Percentiles rank a stretch among this genome's conserved stretches.
phyloP scores from a whole-genome alignment of 2,888 invertebrate genomes.

The Laspeyria flexula region DNA sequence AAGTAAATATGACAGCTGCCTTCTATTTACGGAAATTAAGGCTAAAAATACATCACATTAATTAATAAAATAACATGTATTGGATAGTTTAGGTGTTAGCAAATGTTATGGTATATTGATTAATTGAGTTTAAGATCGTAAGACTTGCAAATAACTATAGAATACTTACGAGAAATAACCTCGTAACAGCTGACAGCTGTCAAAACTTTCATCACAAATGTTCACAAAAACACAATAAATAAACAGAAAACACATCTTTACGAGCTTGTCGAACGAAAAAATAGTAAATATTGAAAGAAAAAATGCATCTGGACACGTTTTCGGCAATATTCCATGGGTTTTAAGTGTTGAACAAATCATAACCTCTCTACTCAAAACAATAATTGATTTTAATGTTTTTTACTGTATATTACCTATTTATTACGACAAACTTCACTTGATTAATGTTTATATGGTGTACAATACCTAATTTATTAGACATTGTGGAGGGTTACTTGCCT shows the following conservation, averaged over 20 bases:
- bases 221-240: conserved; percentile 73
- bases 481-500: neutral
- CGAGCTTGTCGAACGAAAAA: conserved; percentile 40
- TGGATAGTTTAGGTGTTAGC: conserved; percentile 6
- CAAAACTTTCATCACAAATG: conserved; percentile 82
- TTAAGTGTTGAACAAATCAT: conserved; percentile 55
- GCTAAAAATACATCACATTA: conserved; percentile 8
- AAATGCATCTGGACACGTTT: conserved; percentile 56
- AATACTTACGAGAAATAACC: conserved; percentile 61
- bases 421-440: conserved; percentile 3
- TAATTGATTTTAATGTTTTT: conserved; percentile 20
- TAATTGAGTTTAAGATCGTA: neutral
- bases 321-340: conserved; percentile 77
- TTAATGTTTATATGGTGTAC: neutral
- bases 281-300: conserved; percentile 50
- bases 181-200: conserved; percentile 78
- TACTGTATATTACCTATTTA: conserved; percentile 8
- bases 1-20: conserved; percentile 53
- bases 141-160: conserved; percentile 25
- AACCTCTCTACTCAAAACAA: conserved; percentile 64
- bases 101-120: neutral
- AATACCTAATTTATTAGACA: neutral
- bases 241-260: conserved; percentile 52
- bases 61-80: conserved; percentile 1
- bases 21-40: conserved; percentile 29